Conservation (phyloP, 1,140 invertebrate species). For the Drosophila pectinifera region DNA sequence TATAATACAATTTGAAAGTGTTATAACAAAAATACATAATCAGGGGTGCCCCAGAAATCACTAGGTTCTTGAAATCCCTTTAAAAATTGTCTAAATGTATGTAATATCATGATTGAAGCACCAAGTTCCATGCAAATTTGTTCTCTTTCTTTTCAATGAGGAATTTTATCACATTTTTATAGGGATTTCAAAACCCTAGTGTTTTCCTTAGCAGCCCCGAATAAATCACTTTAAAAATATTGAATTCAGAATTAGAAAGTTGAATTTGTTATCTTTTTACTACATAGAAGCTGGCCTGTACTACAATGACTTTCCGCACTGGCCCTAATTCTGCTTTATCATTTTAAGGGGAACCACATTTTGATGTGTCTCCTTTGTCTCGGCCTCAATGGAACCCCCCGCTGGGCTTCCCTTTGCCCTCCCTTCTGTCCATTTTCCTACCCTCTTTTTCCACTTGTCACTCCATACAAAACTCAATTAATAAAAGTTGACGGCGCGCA, state of each 20-base stretch:
- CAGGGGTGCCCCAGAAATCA: no score
- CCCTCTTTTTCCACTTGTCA: conserved; percentile 30
- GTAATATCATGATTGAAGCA: no score
- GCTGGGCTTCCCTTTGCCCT: neutral
- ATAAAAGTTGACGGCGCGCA: conserved; percentile 70
- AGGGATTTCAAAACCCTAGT: no score
- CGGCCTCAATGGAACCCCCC: neutral
- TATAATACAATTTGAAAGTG: no score
- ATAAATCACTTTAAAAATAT: no score
- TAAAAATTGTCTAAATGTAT: no score
- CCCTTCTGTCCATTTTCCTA: neutral
- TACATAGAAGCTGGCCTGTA: neutral
- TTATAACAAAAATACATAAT: no score
- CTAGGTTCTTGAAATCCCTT: no score
- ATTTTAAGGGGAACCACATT: conserved; percentile 11
- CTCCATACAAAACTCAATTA: conserved; percentile 71
- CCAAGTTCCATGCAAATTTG: neutral
- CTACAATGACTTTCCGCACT: neutral
- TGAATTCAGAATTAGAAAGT: neutral
- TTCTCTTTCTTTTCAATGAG: no score
- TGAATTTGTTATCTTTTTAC: neutral
- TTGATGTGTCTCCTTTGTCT: conserved; percentile 10
- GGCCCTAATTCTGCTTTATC: conserved; percentile 23
- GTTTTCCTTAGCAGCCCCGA: no score
- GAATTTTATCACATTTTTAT: no score